phyloP scores from a whole-genome alignment of 2,888 invertebrate genomes.

The Xylophagus ater region DNA sequence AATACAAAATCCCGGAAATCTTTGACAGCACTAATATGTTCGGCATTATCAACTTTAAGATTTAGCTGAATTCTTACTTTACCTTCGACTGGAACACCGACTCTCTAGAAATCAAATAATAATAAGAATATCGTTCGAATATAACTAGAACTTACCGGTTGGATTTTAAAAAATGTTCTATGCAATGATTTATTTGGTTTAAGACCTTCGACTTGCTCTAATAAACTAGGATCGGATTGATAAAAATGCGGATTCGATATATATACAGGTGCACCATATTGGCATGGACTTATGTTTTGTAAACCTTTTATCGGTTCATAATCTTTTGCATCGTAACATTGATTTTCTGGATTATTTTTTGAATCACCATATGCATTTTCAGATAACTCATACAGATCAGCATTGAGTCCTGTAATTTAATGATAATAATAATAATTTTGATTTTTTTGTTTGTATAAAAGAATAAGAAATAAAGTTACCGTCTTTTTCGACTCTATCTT shows the following conservation, averaged over 20 bases:
- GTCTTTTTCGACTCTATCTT: conserved; percentile 56
- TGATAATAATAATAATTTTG: background rate
- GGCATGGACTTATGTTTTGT: conserved; percentile 79
- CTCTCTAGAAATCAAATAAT: conserved; percentile 49
- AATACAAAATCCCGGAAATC: conserved; percentile 71
- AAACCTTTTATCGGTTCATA: conserved; percentile 62
- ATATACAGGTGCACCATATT: conserved; percentile 79
- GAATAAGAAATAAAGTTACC: conserved; percentile 35
- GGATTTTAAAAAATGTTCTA: conserved; percentile 71
- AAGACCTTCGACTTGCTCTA: conserved; percentile 59
- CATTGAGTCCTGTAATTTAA: conserved; percentile 50
- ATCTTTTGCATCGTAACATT: conserved; percentile 56
- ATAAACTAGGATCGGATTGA: conserved; percentile 59
- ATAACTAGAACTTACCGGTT: conserved; percentile 52
- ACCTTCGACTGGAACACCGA: conserved; percentile 74
- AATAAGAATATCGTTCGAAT: conserved; percentile 3
- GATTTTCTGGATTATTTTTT: conserved; percentile 53
- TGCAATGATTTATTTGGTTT: conserved; percentile 57
- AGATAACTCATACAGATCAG: conserved; percentile 62
- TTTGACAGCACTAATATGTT: conserved; percentile 57
- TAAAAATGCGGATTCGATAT: conserved; percentile 85
- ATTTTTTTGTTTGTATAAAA: background rate
- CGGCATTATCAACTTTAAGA: conserved; percentile 63
- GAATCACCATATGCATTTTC: conserved; percentile 58
- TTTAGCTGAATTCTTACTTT: conserved; percentile 73